Evolutionary conservation across 2,888 invertebrate species (phyloP).

Genomic region (Pristionchus maxplancki): DNA sequence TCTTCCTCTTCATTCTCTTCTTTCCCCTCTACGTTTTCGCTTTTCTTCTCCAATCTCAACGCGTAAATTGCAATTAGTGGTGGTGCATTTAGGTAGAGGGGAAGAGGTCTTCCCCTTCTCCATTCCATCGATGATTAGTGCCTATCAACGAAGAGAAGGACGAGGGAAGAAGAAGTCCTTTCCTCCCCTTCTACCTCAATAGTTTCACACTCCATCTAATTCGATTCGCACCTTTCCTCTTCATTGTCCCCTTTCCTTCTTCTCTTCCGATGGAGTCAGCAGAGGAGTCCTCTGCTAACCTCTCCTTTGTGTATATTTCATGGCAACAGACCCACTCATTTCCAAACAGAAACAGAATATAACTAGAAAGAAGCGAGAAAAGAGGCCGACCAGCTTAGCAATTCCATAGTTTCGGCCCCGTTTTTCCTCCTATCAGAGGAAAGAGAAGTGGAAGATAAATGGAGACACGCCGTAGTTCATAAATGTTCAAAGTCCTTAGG

Average conservation of each 20-base stretch:
- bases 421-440: not conserved
- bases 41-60: slow-evolving; percentile 16
- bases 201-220: slow-evolving; percentile 41
- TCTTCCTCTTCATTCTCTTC: slow-evolving; percentile 6
- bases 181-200: not conserved
- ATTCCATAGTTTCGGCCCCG: not conserved
- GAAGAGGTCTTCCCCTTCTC: not conserved
- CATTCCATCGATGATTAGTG: not conserved
- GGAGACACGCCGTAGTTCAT: not conserved
- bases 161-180: not conserved
- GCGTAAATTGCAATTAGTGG: slow-evolving; percentile 42
- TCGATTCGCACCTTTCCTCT: slow-evolving; percentile 17
- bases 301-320: slow-evolving; percentile 45
- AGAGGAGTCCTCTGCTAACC: slow-evolving; percentile 1
- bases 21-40: not conserved
- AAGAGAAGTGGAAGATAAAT: not conserved
- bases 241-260: slow-evolving; percentile 20
- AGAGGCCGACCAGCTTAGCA: not conserved
- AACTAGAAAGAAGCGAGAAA: not conserved
- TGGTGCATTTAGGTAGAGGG: not conserved
- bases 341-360: slow-evolving; percentile 3
- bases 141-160: not conserved
- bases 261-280: not conserved
- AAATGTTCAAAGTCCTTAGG: slow-evolving; percentile 6
- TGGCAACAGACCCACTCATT: not conserved